Base-by-base conservation (phyloP, 2,888 invertebrate genomes). In the Cremastinae sp. region DNA sequence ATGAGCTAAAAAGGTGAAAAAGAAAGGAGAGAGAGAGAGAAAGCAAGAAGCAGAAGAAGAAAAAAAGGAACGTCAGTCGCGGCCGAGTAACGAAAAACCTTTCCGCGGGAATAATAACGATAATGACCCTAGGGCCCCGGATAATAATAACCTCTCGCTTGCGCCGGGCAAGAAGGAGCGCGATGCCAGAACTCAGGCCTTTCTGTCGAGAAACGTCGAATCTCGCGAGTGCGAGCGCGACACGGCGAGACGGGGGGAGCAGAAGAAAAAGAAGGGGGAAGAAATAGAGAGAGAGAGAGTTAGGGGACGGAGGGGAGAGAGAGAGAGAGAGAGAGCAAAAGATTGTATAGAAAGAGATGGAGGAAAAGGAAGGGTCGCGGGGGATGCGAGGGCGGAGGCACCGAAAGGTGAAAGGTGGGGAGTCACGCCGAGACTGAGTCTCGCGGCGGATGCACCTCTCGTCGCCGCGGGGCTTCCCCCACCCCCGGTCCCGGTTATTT, bases 91-190 rank as follows among this genome's bases (percentile, higher is more conserved):
- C 81, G 84, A 83, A 83, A 28, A 83, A 81, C 79, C 81, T 81
- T 70, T 80, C 77, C 80, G 79, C 80, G 79, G 79, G 82, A 84
- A 83, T 83, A 80, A 83, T 83, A 83, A 84, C 80, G 83, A 85
- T 84, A 82, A 85, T 83, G 83, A 84, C 79, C 83, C 80, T 82
- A 82, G 75, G 81, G 74, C 65, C 62, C 81, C 70, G 79, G 81
- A 81, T 84, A 84, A 84, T 85, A 84, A 85, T 85, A 84, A 84
- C 82, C 75, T 80, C 80, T 66, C 36, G 51, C 69, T 64, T 64
- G 34, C 2, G 41, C 14, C 34, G 61, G 69, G 56, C 74, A 62
- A 51, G 51, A 79, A 81, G 79, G 75, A 83, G 79, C 79, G 81
- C 79, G 81, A 80, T 80, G 81, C 79, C 78, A 83, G 78, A 59